phyloP scores from a whole-genome alignment of 2,113 vertebrate species.

The Clinocottus analis region DNA sequence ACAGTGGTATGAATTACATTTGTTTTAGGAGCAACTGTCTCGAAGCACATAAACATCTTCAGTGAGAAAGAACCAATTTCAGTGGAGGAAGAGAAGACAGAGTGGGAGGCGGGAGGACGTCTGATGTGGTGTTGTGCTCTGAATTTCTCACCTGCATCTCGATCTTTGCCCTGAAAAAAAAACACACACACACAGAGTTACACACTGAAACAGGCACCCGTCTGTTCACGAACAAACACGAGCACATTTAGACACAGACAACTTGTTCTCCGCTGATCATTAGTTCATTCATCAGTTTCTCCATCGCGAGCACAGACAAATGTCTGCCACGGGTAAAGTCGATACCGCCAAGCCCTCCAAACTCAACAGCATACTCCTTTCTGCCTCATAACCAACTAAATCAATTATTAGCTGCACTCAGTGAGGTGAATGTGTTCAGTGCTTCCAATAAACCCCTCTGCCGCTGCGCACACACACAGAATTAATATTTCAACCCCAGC shows the following conservation, averaged over 20 bases:
- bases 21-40: slow-evolving; percentile 4
- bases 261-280: background rate
- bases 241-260: background rate
- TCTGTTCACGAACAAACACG: slow-evolving; percentile 18
- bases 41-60: background rate
- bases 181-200: slow-evolving; percentile 26
- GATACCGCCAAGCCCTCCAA: background rate
- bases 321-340: background rate
- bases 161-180: slow-evolving; percentile 85
- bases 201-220: background rate
- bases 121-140: slow-evolving; percentile 1
- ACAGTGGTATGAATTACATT: background rate
- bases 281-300: background rate
- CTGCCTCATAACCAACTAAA: slow-evolving; percentile 7
- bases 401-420: slow-evolving; percentile 6
- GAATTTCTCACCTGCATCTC: slow-evolving; percentile 86
- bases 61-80: background rate
- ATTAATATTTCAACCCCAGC: slow-evolving; percentile 18
- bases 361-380: background rate
- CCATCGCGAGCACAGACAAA: background rate
- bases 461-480: slow-evolving; percentile 6
- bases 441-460: background rate
- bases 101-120: background rate
- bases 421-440: slow-evolving; percentile 3
- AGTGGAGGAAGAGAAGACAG: background rate